These are phyloP conservation scores for Hafferia zeledoni DNA, from an alignment of 2,797 vertebrate genomes.

Conservation along the genomic window DNA sequence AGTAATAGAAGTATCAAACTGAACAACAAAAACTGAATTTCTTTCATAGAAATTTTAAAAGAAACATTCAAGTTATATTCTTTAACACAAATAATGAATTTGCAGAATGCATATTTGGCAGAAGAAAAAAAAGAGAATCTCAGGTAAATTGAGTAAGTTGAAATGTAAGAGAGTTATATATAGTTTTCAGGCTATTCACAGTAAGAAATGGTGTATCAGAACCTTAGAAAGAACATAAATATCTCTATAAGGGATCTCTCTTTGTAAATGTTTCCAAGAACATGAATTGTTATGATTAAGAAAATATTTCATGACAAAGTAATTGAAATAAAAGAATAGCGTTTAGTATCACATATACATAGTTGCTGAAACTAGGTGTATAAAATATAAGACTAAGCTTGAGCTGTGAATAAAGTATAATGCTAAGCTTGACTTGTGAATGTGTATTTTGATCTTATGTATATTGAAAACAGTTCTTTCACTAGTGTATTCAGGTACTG, in stretches of 20 bases:
- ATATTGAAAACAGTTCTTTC: background rate
- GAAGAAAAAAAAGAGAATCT: background rate
- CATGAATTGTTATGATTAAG: background rate
- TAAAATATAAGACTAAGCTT: background rate
- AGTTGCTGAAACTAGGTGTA: background rate
- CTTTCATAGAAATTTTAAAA: background rate
- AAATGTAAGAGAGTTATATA: background rate
- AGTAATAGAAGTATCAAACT: constrained; percentile 6
- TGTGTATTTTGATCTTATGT: background rate
- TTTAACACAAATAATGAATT: background rate
- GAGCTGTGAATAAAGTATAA: background rate
- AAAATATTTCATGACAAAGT: background rate
- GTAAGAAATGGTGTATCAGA: background rate
- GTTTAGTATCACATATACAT: background rate
- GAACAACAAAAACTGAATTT: background rate
- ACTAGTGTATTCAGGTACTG: background rate
- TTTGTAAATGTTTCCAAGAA: background rate
- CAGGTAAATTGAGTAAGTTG: background rate
- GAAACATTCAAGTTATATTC: background rate
- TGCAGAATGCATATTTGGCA: background rate
- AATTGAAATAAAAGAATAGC: background rate
- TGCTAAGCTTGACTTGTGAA: background rate
- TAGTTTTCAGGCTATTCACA: background rate
- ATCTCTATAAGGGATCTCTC: background rate
- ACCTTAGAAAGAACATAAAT: background rate